A percentile compares a stretch with the other conserved stretches of the same genome.
Conservation (phyloP, 2,888 invertebrate species). For the Stramonita haemastoma region DNA sequence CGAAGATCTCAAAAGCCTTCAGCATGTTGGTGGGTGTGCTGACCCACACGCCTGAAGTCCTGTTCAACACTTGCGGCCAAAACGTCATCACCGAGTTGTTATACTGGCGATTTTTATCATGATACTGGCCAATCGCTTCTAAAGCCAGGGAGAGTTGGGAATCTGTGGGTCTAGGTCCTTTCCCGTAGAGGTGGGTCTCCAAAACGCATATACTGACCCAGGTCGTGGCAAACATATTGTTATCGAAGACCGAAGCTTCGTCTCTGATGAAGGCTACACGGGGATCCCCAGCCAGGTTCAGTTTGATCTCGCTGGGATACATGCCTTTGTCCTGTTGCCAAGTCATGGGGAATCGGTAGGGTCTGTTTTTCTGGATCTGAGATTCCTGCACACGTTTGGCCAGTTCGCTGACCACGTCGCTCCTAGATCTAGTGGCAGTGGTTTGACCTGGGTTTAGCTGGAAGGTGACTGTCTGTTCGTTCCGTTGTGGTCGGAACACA, state of each 20-base stretch:
- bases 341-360: conserved; percentile 27
- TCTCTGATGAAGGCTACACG: conserved; percentile 59
- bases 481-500: neutral
- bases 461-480: neutral
- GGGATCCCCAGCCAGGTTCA: conserved; percentile 65
- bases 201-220: conserved; percentile 68
- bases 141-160: conserved; percentile 48
- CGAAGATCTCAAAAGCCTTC: conserved; percentile 57
- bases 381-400: conserved; percentile 15
- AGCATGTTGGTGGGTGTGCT: conserved; percentile 58
- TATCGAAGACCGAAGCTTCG: conserved; percentile 63
- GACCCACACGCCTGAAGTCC: conserved; percentile 49
- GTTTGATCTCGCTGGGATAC: conserved; percentile 66
- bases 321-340: conserved; percentile 65
- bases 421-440: neutral
- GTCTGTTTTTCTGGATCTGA: conserved; percentile 4
- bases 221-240: conserved; percentile 71
- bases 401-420: conserved; percentile 5
- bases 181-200: conserved; percentile 62
- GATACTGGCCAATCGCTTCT: conserved; percentile 57
- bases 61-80: conserved; percentile 64
- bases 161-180: conserved; percentile 44
- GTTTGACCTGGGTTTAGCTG: too few species aligned
- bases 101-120: conserved; percentile 64
- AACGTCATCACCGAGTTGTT: conserved; percentile 67